Evolutionary conservation across 2,888 invertebrate species (phyloP).

Genomic region (Clanis bilineata): DNA sequence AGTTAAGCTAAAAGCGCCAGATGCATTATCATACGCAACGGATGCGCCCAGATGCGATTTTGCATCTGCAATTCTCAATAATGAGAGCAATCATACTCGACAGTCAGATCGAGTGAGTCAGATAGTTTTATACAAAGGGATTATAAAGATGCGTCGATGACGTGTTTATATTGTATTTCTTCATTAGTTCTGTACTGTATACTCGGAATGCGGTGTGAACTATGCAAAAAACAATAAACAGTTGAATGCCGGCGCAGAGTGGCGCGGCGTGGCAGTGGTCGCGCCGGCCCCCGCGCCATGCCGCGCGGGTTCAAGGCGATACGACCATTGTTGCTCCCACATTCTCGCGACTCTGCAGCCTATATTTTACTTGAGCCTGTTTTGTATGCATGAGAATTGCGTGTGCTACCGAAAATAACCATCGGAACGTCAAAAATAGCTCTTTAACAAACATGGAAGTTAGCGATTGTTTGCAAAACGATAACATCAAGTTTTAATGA

Average conservation of each 20-base stretch:
- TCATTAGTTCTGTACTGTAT: slow-evolving; percentile 6
- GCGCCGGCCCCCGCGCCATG: slow-evolving; percentile 19
- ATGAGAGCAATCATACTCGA: not conserved
- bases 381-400: not conserved
- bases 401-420: not conserved
- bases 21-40: not conserved
- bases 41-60: not conserved
- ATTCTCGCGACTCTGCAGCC: not conserved
- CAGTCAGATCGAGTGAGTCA: not conserved
- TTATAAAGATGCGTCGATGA: slow-evolving; percentile 19
- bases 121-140: not conserved
- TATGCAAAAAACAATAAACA: slow-evolving; percentile 40
- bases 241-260: slow-evolving; percentile 14
- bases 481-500: slow-evolving; percentile 9
- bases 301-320: slow-evolving; percentile 35
- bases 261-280: too few relatives aligned
- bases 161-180: slow-evolving; percentile 26
- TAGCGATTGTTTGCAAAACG: not conserved
- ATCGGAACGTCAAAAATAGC: not conserved
- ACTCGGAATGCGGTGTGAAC: slow-evolving; percentile 31
- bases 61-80: slow-evolving; percentile 9
- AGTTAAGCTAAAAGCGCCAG: slow-evolving; percentile 10
- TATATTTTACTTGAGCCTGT: not conserved
- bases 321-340: slow-evolving; percentile 27
- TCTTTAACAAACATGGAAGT: slow-evolving; percentile 5